Evolutionary conservation across 2,113 vertebrate species (phyloP).

Genomic region (Trinectes maculatus): DNA sequence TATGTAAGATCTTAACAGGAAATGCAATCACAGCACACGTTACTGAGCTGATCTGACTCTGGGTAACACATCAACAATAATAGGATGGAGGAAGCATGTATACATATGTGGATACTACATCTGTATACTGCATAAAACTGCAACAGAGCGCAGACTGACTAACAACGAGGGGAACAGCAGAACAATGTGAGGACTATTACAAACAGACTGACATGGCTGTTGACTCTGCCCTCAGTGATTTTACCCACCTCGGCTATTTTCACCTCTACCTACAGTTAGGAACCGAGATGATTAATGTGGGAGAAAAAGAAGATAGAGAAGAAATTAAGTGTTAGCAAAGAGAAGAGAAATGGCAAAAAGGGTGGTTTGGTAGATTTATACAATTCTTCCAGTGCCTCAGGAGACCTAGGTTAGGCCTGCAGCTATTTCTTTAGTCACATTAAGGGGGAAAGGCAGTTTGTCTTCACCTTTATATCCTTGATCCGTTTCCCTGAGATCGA

Average conservation of each 20-base stretch:
- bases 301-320: constrained; percentile 56
- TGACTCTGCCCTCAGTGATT: constrained; percentile 42
- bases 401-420: constrained; percentile 14
- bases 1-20: constrained; percentile 41
- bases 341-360: constrained; percentile 10
- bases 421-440: constrained; percentile 21
- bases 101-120: constrained; percentile 50
- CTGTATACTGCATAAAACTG: constrained; percentile 47
- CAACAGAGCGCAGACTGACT: constrained; percentile 54
- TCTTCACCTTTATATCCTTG: constrained; percentile 98
- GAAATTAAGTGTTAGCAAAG: constrained; percentile 56
- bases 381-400: not conserved
- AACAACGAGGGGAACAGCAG: constrained; percentile 57
- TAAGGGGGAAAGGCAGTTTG: constrained; percentile 29
- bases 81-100: constrained; percentile 61
- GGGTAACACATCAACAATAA: constrained; percentile 43
- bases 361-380: not conserved
- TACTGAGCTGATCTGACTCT: constrained; percentile 49
- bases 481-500: constrained; percentile 99
- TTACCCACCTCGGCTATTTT: constrained; percentile 85
- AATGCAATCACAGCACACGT: constrained; percentile 40
- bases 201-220: constrained; percentile 65
- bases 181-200: constrained; percentile 56
- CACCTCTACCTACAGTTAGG: constrained; percentile 83
- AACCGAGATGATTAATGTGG: constrained; percentile 66